phyloP scores from a whole-genome alignment of 35 echinoderm and acorn worm genomes.

The Heliocidaris tuberculata region DNA sequence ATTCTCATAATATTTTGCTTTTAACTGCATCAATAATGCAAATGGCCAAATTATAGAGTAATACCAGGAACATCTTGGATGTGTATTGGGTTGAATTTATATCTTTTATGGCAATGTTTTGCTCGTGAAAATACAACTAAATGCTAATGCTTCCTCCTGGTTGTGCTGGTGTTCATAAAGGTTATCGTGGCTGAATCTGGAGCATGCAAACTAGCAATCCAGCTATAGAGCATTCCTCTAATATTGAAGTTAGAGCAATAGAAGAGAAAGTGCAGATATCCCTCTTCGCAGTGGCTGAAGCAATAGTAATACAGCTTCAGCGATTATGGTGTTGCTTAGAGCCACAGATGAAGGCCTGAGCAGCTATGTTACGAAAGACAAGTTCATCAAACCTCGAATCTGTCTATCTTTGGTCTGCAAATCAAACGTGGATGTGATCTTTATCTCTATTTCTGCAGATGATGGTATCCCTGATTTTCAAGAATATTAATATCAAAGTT shows the following conservation, averaged over 20 bases:
- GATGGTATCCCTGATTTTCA: not conserved
- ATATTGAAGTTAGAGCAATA: not conserved
- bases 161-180: not conserved
- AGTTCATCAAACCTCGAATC: not conserved
- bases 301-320: not conserved
- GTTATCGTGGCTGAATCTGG: not conserved
- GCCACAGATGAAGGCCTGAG: not conserved
- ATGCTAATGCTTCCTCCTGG: not conserved
- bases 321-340: not conserved
- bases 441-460: not conserved
- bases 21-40: not conserved
- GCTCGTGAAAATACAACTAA: not conserved
- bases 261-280: not conserved
- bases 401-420: not conserved
- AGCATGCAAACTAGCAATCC: not conserved
- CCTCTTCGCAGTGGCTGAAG: not conserved
- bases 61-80: not conserved
- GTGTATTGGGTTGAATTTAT: not conserved
- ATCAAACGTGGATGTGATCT: too few relatives aligned
- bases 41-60: not conserved
- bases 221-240: not conserved
- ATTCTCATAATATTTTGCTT: not conserved
- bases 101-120: not conserved
- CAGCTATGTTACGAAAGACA: not conserved
- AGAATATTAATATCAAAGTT: not conserved